Evolutionary conservation across 2,888 invertebrate species (phyloP).

Genomic region (Lasioglossum pauxillum): DNA sequence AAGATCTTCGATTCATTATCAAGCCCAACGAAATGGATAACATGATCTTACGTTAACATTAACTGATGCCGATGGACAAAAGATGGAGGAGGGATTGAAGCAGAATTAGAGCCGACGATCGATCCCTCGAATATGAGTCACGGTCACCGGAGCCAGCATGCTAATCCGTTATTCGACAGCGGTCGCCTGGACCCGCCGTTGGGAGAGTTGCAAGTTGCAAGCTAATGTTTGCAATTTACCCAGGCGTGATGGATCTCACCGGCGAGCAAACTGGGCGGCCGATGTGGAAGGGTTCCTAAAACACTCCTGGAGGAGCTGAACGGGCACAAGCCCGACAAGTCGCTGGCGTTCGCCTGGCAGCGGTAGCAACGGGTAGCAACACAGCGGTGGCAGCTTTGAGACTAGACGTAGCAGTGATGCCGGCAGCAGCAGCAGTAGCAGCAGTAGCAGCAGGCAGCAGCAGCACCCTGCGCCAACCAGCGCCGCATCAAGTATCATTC

Average conservation of each 20-base stretch:
- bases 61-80: not conserved
- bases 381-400: conserved; percentile 36
- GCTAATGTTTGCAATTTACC: conserved; percentile 81
- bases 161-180: conserved; percentile 50
- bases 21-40: not conserved
- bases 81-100: not conserved
- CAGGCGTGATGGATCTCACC: conserved; percentile 74
- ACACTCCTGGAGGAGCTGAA: conserved; percentile 67
- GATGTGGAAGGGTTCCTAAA: conserved; percentile 76
- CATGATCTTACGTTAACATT: too few species aligned
- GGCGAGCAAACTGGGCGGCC: conserved; percentile 75
- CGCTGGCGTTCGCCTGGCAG: conserved; percentile 21
- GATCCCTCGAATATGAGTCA: conserved; percentile 2
- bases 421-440: conserved; percentile 40
- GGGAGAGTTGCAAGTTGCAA: conserved; percentile 78
- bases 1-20: not conserved
- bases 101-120: not conserved
- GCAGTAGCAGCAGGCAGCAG: conserved; percentile 45
- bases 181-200: conserved; percentile 43
- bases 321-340: conserved; percentile 53
- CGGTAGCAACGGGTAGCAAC: conserved; percentile 55
- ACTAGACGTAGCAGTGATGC: conserved; percentile 45
- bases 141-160: not conserved
- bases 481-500: conserved; percentile 83
- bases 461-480: conserved; percentile 71